Evolutionary conservation across 2,888 invertebrate species (phyloP).

Genomic region (Nomada ruficornis): DNA sequence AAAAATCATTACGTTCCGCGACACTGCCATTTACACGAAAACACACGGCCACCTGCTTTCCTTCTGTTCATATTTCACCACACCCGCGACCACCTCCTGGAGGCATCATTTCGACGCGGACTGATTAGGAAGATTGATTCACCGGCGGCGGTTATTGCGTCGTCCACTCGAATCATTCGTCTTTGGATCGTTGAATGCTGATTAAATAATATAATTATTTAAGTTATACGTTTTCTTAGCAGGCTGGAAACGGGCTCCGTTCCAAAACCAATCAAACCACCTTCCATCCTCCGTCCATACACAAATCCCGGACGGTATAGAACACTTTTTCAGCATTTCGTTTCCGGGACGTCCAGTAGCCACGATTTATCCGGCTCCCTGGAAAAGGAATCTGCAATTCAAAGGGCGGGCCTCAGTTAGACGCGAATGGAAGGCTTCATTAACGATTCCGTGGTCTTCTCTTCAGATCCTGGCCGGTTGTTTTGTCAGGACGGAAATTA

Average conservation of each 20-base stretch:
- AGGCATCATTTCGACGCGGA: neutral
- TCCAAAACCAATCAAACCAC: neutral
- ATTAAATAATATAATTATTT: too few relatives aligned
- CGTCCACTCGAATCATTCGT: too few relatives aligned
- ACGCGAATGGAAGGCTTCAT: slow-evolving; percentile 65
- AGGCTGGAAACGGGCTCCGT: neutral
- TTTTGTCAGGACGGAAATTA: slow-evolving; percentile 70
- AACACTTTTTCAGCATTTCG: slow-evolving; percentile 14
- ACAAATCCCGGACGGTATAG: neutral
- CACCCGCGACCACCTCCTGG: too few relatives aligned
- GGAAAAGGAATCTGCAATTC: slow-evolving; percentile 68
- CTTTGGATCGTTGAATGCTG: too few relatives aligned
- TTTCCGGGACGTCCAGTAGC: slow-evolving; percentile 24
- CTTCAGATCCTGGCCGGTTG: slow-evolving; percentile 47
- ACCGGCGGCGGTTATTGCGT: neutral
- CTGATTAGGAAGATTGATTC: neutral
- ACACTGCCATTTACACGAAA: slow-evolving; percentile 16
- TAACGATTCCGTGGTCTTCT: slow-evolving; percentile 64
- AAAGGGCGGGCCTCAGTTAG: slow-evolving; percentile 62
- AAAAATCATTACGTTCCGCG: slow-evolving; percentile 35
- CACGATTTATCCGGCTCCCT: slow-evolving; percentile 31
- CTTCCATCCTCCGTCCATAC: too few relatives aligned
- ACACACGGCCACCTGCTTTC: neutral
- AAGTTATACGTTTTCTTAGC: neutral
- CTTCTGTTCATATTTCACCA: neutral